phyloP scores from a whole-genome alignment of 2,797 vertebrate species.

The Rhadinocentrus ornatus region DNA sequence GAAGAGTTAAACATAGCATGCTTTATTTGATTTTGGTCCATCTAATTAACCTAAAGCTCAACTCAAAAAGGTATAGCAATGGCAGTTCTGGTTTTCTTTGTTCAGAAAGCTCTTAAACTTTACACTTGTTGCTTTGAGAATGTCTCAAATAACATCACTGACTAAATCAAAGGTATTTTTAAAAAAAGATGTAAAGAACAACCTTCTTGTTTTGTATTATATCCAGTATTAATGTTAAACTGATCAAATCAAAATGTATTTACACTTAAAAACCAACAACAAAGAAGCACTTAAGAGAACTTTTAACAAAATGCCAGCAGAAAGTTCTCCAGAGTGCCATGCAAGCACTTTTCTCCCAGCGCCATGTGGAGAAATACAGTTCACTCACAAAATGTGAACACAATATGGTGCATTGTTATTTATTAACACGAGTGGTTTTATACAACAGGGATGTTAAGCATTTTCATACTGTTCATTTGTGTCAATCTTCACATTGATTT shows the following conservation, averaged over 20 bases:
- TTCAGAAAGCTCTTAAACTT: not conserved
- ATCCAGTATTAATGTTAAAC: not conserved
- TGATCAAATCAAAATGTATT: not conserved
- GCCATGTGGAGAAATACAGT: not conserved
- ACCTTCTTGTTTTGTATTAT: not conserved
- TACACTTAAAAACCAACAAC: not conserved
- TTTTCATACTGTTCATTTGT: not conserved
- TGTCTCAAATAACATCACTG: not conserved
- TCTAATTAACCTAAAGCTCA: too few species aligned
- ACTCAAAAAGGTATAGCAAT: too few species aligned
- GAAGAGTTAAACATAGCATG: too few species aligned
- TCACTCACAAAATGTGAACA: not conserved
- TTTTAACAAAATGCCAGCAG: not conserved
- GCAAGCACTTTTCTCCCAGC: not conserved
- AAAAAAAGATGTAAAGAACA: not conserved
- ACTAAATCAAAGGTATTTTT: not conserved
- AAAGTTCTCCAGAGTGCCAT: not conserved
- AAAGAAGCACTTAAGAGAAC: not conserved
- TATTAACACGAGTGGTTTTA: not conserved
- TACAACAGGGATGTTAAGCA: not conserved
- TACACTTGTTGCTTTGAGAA: not conserved
- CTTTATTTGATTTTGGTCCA: too few species aligned
- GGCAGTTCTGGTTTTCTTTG: not conserved
- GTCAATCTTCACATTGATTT: not conserved
- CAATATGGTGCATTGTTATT: not conserved